These are phyloP conservation scores for Hydriomena furcata DNA, from an alignment of 2,888 invertebrate species.

Conservation along the genomic window DNA sequence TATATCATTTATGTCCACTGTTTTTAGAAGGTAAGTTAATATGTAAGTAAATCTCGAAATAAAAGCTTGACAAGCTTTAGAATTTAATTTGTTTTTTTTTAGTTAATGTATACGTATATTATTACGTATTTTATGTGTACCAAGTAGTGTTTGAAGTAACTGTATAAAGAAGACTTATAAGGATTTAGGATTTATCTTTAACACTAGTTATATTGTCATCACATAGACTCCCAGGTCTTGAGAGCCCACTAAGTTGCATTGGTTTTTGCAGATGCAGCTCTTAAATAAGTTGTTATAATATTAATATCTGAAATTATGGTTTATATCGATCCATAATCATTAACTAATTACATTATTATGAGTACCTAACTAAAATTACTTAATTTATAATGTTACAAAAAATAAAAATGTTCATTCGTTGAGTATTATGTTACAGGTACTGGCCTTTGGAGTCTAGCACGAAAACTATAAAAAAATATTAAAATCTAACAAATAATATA, in stretches of 20 bases:
- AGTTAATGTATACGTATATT: conserved; percentile 35
- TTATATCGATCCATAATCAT: conserved; percentile 13
- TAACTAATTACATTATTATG: no score
- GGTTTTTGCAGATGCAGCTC: conserved; percentile 38
- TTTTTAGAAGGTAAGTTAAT: not conserved
- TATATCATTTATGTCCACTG: conserved; percentile 2
- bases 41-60: conserved; percentile 2
- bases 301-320: conserved; percentile 1
- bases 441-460: conserved; percentile 60
- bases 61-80: conserved; percentile 6
- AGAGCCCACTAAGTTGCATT: conserved; percentile 39
- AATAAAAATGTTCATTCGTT: conserved; percentile 48
- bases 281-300: conserved; percentile 4
- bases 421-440: conserved; percentile 80
- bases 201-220: conserved; percentile 63
- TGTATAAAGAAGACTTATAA: conserved; percentile 29
- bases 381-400: conserved; percentile 27
- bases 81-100: not conserved
- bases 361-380: no score
- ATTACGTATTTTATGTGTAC: conserved; percentile 34
- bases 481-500: conserved; percentile 35
- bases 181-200: conserved; percentile 35
- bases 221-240: conserved; percentile 41
- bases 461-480: conserved; percentile 37
- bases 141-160: conserved; percentile 6